Percentiles rank a stretch among this genome's conserved stretches.
Evolutionary conservation across 23 tunicate genomes (phyloP).

Genomic region (Halocynthia roretzi): DNA sequence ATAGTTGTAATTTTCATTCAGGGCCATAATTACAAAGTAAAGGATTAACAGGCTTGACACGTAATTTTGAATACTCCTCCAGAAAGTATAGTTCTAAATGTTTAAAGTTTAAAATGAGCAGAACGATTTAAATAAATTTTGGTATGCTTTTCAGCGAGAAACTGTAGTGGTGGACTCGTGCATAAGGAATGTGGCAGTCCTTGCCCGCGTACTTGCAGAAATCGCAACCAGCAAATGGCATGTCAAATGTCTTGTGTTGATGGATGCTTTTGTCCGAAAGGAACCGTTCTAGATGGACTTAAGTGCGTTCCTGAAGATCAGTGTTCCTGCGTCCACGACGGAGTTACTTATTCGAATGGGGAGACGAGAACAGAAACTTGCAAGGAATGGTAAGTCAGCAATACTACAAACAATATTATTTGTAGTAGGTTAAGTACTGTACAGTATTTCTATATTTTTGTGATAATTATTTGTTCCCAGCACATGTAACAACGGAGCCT

Average conservation of each 20-base stretch:
- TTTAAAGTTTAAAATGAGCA: no score
- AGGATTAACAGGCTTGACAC: no score
- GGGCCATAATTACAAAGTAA: no score
- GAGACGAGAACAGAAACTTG: slow-evolving; percentile 34
- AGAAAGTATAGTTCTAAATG: no score
- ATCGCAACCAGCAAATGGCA: slow-evolving; percentile 40
- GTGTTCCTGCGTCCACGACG: slow-evolving; percentile 77
- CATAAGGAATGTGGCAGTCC: slow-evolving; percentile 74
- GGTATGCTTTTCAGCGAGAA: slow-evolving; percentile 11
- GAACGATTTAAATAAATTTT: no score
- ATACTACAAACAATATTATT: no score
- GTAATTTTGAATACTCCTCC: no score
- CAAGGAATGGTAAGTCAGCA: slow-evolving; percentile 62
- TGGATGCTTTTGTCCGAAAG: slow-evolving; percentile 89
- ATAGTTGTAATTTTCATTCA: no score
- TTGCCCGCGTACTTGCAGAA: slow-evolving; percentile 76
- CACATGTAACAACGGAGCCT: slow-evolving; percentile 67
- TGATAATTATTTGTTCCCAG: slow-evolving; percentile 18
- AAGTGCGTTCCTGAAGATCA: slow-evolving; percentile 60
- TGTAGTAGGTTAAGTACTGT: no score
- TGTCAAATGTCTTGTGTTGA: slow-evolving; percentile 63
- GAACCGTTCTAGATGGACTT: slow-evolving; percentile 65
- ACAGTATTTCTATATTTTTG: no score
- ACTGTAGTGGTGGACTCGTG: slow-evolving; percentile 61
- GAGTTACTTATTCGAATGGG: slow-evolving; percentile 48